phyloP scores from a whole-genome alignment of 2,113 vertebrate species.

The Lamprotornis superbus region DNA sequence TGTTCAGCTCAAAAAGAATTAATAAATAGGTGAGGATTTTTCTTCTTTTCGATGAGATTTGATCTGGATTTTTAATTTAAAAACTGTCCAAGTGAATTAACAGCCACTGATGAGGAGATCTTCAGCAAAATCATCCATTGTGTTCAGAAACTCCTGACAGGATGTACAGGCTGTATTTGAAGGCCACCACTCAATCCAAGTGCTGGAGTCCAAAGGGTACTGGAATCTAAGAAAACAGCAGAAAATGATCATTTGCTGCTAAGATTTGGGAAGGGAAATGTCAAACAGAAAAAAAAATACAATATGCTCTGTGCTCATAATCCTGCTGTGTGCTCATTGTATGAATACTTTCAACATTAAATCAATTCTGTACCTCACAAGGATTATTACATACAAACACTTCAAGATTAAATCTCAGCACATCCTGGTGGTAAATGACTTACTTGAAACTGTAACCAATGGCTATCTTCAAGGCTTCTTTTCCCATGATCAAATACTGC shows the following conservation, averaged over 20 bases:
- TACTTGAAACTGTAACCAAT: constrained; percentile 69
- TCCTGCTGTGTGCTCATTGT: not conserved
- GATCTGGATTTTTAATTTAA: not conserved
- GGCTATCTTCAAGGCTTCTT: constrained; percentile 77
- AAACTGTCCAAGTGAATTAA: not conserved
- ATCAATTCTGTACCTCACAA: not conserved
- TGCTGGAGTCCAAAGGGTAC: constrained; percentile 86
- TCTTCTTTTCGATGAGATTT: not conserved
- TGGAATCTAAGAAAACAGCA: constrained; percentile 78
- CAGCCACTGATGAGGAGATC: constrained; percentile 74
- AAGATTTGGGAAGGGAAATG: not conserved
- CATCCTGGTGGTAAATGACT: not conserved
- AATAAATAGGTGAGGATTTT: not conserved
- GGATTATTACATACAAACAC: not conserved
- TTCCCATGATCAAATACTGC: constrained; percentile 88
- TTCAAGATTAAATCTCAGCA: not conserved
- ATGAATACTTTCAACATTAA: not conserved
- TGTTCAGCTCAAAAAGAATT: not conserved
- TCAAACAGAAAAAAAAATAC: not conserved
- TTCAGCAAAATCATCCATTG: constrained; percentile 69
- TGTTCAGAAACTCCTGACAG: constrained; percentile 62
- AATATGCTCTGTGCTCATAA: not conserved
- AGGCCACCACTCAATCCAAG: constrained; percentile 87
- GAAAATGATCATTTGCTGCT: not conserved
- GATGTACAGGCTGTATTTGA: constrained; percentile 34